Evolutionary conservation across 1,140 invertebrate genomes (phyloP), one percentile per base, ranked within the genome.

Genomic region (Pseudomyrmex cubaensis): DNA sequence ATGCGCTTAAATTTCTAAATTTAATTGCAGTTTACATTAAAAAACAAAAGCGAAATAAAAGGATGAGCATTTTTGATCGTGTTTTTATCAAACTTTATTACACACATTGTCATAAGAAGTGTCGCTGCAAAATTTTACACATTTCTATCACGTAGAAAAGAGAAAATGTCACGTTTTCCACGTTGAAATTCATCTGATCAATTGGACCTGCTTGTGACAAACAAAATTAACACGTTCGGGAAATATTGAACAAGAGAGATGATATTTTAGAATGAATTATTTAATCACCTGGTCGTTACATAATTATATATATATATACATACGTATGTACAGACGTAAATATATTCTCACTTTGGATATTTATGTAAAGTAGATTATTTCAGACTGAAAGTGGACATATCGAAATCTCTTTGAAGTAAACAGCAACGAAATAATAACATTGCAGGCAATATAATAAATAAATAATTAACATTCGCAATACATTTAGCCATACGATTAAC

Each of bases 71-170:
- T 54, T n/a, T 48, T 54, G 35, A 61, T 84, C 35, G 54, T 86
- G 35, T 75, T 75, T 86, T 86, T 56, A 73, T 17, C 66, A 59
- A 73, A 44, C 84, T 84, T 64, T 52, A 74, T 54, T 63, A 69
- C 35, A 35, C 35, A 56, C 20, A 9, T 59, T 25, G 50, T 66
- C 22, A 15, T 59, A 69, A 85, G 57, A 85, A 86, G 80, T 17
- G 66, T 44, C 48, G 0, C 61, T 50, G 63, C 85, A 74, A 48
- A 72, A 77, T 85, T 69, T 69, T 82, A 20, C 9, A 83, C 69
- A 74, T 66, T 48, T 25, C 44, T 56, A 46, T 25, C 20, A 20
- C 17, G 52, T 15, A 67, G 57, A 82, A 35, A 35, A 35, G 0
- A 5, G 35, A 35, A 35, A 35, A 35, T 35, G 35, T 35, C 35